phyloP scores from a whole-genome alignment of 2,888 invertebrate species.

The Syritta pipiens region DNA sequence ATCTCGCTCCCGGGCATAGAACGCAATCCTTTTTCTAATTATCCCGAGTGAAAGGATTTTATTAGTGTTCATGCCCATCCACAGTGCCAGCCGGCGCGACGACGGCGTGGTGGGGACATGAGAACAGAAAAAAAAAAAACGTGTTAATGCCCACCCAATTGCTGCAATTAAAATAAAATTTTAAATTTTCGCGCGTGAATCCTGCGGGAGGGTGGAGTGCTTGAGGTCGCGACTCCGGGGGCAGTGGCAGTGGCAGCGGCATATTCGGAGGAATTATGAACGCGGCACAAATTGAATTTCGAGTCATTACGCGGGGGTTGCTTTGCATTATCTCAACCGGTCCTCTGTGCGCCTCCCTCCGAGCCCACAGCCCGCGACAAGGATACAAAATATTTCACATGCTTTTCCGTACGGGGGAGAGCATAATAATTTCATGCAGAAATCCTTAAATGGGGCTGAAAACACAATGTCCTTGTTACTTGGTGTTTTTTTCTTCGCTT shows the following conservation, averaged over 20 bases:
- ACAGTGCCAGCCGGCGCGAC: background rate
- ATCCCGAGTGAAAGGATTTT: constrained; percentile 64
- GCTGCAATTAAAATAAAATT: constrained; percentile 67
- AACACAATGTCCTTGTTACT: constrained; percentile 59
- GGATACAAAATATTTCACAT: constrained; percentile 44
- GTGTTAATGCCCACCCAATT: constrained; percentile 64
- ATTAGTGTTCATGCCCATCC: constrained; percentile 37
- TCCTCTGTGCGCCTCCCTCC: too few relatives aligned
- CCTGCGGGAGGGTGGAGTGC: background rate
- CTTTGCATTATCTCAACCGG: constrained; percentile 20
- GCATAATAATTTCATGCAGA: constrained; percentile 62
- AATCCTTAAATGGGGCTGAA: constrained; percentile 67
- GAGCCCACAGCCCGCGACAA: background rate
- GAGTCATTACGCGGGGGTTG: constrained; percentile 46
- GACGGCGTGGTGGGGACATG: too few relatives aligned
- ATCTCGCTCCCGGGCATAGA: too few relatives aligned
- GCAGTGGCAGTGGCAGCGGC: background rate
- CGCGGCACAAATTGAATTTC: constrained; percentile 62
- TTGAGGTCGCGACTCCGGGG: background rate
- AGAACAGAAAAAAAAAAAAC: too few relatives aligned
- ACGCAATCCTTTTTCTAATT: constrained; percentile 68
- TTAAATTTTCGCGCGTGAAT: constrained; percentile 56
- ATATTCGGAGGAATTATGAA: constrained; percentile 43
- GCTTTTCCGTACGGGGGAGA: constrained; percentile 4
- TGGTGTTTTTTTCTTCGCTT: constrained; percentile 4